Conservation (phyloP, 1,140 invertebrate genomes). For the Aleiodes sp. region DNA sequence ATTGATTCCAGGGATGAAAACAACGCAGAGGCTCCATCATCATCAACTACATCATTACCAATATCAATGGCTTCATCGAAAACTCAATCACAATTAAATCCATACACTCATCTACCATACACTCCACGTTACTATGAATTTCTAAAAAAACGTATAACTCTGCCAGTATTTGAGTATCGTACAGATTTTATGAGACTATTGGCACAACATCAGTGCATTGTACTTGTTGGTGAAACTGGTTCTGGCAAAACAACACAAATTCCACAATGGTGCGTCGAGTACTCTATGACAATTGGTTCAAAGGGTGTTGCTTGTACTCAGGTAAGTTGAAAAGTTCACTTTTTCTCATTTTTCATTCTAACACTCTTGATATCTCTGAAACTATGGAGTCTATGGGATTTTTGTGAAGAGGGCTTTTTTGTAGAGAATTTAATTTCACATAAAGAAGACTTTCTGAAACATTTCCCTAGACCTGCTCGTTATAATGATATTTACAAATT, state of each 20-base stretch:
- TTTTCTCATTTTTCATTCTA: too few species aligned
- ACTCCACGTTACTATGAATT: slow-evolving; percentile 86
- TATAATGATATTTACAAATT: too few species aligned
- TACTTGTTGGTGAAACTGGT: slow-evolving; percentile 95
- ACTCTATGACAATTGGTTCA: slow-evolving; percentile 75
- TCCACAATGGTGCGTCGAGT: slow-evolving; percentile 94
- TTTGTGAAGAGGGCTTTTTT: too few species aligned
- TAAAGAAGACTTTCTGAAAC: too few species aligned
- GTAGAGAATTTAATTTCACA: too few species aligned
- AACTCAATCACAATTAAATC: slow-evolving; percentile 72
- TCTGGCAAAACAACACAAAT: slow-evolving; percentile 98
- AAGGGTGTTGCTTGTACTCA: slow-evolving; percentile 96
- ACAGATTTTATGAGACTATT: slow-evolving; percentile 94
- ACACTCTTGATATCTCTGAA: too few species aligned
- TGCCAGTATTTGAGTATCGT: slow-evolving; percentile 98
- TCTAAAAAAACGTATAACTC: slow-evolving; percentile 85
- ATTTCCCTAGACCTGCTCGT: too few species aligned
- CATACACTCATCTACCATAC: slow-evolving; percentile 79
- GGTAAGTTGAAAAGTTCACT: too few species aligned
- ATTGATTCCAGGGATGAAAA: slow-evolving; percentile 47
- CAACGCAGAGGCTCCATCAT: slow-evolving; percentile 40
- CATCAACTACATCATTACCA: slow-evolving; percentile 33
- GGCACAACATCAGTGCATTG: slow-evolving; percentile 89
- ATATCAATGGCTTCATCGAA: slow-evolving; percentile 59
- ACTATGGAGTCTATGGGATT: too few species aligned